These are phyloP conservation scores for Lipophrys pholis DNA, from an alignment of 2,113 vertebrate genomes.

Conservation along the genomic window DNA sequence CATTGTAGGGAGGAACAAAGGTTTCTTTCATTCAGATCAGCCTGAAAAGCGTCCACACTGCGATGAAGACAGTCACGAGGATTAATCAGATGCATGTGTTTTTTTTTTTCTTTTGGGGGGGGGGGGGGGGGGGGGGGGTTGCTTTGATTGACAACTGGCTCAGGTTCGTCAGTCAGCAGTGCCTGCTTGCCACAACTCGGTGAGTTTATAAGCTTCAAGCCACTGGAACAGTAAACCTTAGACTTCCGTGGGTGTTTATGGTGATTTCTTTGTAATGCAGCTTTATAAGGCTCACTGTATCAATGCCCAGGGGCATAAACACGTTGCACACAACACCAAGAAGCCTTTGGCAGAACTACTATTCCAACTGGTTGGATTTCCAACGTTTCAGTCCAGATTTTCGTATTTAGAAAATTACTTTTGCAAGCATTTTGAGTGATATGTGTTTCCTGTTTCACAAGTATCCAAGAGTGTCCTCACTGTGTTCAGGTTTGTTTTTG, in stretches of 20 bases:
- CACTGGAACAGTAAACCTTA: not conserved
- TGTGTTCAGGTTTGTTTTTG: not conserved
- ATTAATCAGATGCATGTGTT: not conserved
- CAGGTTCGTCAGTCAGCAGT: constrained; percentile 15
- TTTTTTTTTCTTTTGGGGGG: no score
- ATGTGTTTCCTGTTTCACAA: not conserved
- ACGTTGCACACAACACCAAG: not conserved
- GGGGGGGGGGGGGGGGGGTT: not conserved
- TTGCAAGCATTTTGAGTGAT: not conserved
- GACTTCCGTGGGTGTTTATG: constrained; percentile 2
- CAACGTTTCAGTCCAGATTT: not conserved
- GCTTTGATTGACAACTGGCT: constrained; percentile 8
- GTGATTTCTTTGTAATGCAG: not conserved
- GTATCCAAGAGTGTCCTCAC: not conserved
- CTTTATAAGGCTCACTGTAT: not conserved
- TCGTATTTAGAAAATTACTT: not conserved
- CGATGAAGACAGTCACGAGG: not conserved
- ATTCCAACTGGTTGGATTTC: constrained; percentile 6
- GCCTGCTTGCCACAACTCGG: not conserved
- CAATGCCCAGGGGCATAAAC: not conserved
- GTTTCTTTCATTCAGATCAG: not conserved
- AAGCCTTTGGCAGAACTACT: not conserved
- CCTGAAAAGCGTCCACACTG: not conserved
- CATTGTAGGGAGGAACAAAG: not conserved
- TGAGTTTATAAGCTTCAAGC: not conserved